Evolutionary conservation across 2,113 vertebrate species (phyloP), one percentile per base, ranked within the genome.

Genomic region (Crotophaga sulcirostris): DNA sequence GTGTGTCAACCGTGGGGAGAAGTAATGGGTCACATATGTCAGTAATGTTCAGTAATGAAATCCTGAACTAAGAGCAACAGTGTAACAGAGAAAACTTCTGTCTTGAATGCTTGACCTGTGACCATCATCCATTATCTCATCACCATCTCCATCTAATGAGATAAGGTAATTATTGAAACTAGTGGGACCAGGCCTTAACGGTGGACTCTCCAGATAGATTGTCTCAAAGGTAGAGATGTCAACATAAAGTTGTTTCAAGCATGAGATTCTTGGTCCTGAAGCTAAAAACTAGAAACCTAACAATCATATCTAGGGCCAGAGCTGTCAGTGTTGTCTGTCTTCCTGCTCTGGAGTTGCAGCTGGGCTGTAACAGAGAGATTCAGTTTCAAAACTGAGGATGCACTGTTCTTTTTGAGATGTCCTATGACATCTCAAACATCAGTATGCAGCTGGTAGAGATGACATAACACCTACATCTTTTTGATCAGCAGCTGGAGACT

Each of bases 11-110:
- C 72, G 25, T 4, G 3, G 25, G 67, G 33, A 45, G 19, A 45
- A 31, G 42, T n/a, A 49, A 74, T 3, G 2, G 29, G 34, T 49
- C 51, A 31, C 0, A 0, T 42, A 14, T 8, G 5, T 58, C 49
- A 77, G 9, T 36, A 38, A 44, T 13, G 10, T 47, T 73, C n/a
- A 69, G 55, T 36, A 79, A 64, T n/a, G 17, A 92, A 88, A 75
- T 42, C n/a, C 10, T 58, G 51, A 77, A 55, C 20, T 42, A 52
- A 63, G 68, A 86, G n/a, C n/a, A n/a, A 69, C 3, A 9, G 13
- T 34, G 0, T 29, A 59, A 72, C 3, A n/a, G 68, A n/a, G 19
- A 49, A n/a, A n/a, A n/a, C n/a, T n/a, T 44, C 52, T 25, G 34
- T 45, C n/a, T 62, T 52, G 10, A 74, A 77, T 54, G 31, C 42